Evolutionary conservation across 2,113 vertebrate genomes (phyloP).

Genomic region (Trachemys scripta): DNA sequence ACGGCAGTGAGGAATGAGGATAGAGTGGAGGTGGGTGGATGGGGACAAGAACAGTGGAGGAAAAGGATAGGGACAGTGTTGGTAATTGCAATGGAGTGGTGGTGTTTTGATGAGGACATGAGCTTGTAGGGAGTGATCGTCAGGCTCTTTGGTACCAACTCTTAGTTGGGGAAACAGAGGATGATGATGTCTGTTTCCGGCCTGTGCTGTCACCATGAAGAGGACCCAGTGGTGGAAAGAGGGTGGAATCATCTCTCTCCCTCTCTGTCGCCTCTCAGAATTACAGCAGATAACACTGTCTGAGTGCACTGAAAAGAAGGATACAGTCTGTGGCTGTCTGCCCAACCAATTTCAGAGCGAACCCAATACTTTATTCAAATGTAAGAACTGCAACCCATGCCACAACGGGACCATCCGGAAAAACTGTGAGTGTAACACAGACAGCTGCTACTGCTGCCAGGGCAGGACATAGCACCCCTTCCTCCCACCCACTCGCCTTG

Average conservation of each 20-base stretch:
- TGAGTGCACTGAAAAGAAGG: conserved; percentile 44
- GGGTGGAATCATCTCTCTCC: not conserved
- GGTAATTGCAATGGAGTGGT: not conserved
- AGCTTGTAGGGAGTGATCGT: not conserved
- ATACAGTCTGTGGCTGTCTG: conserved; percentile 70
- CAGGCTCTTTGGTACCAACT: not conserved
- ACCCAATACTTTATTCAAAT: conserved; percentile 23
- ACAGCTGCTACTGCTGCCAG: not conserved
- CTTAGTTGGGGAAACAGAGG: not conserved
- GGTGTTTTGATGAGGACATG: not conserved
- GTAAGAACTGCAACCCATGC: conserved; percentile 61
- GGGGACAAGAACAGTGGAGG: not conserved
- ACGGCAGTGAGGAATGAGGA: fast-evolving
- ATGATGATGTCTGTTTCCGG: not conserved
- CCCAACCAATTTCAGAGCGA: conserved; percentile 37
- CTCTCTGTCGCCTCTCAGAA: conserved; percentile 17
- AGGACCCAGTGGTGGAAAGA: not conserved
- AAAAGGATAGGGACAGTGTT: fast-evolving
- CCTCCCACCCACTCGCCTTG: not conserved
- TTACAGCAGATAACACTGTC: conserved; percentile 48
- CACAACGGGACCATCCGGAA: conserved; percentile 39
- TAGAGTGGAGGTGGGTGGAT: not conserved
- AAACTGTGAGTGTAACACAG: conserved; percentile 50
- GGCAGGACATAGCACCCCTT: not conserved
- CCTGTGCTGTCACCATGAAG: not conserved